Conservation (phyloP, 1,140 invertebrate species). For the Drosophila seguyi region DNA sequence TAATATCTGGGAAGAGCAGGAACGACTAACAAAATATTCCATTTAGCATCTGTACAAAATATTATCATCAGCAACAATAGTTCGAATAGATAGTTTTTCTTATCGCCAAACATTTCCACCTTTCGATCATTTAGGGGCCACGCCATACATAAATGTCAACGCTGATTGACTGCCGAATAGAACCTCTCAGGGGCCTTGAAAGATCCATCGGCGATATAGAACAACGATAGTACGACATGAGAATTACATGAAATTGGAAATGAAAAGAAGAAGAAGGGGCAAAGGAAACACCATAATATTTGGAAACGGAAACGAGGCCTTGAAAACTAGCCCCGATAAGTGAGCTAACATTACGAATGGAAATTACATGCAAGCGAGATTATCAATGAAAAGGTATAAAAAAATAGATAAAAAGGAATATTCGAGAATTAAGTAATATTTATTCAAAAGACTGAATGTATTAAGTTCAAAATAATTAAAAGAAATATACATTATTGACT, state of each 20-base stretch:
- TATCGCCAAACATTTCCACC: constrained; percentile 7
- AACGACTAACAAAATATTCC: constrained; percentile 9
- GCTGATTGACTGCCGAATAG: constrained; percentile 35
- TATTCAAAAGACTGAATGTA: too few relatives aligned
- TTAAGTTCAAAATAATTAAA: too few relatives aligned
- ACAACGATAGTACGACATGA: not conserved
- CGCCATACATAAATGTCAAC: constrained; percentile 14
- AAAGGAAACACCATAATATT: not conserved
- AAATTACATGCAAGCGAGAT: not conserved
- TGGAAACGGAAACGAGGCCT: not conserved
- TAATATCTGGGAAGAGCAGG: constrained; percentile 1
- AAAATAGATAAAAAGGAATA: not conserved
- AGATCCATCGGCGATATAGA: constrained; percentile 22
- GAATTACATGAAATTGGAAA: constrained; percentile 32
- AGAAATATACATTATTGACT: not conserved
- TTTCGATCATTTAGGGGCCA: constrained; percentile 3
- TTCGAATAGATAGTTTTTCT: not conserved
- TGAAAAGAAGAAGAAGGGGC: constrained; percentile 4
- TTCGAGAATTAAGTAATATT: too few relatives aligned
- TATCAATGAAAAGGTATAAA: not conserved
- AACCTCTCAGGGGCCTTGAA: constrained; percentile 25
- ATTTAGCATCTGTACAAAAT: constrained; percentile 6
- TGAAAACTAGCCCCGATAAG: constrained; percentile 9
- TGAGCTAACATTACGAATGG: not conserved
- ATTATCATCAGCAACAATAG: constrained; percentile 1